These are phyloP conservation scores for Micoletzkya japonica DNA, from an alignment of 2,888 invertebrate species.

Conservation along the genomic window DNA sequence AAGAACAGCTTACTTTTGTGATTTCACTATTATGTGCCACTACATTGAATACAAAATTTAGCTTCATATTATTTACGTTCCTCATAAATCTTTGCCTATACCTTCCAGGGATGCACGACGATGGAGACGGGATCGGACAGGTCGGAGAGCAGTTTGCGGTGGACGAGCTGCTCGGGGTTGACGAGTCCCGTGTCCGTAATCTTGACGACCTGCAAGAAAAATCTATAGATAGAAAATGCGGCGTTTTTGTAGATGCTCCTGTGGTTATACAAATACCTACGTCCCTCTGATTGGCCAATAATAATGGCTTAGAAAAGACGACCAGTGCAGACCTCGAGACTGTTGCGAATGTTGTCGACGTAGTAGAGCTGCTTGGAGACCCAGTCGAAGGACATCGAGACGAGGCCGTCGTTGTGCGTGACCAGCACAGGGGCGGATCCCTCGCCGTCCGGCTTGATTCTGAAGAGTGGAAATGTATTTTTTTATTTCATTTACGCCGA, in stretches of 20 bases:
- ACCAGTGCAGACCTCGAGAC: slow-evolving; percentile 77
- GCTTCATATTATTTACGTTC: too few species aligned
- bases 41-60: too few species aligned
- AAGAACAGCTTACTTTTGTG: too few species aligned
- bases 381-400: slow-evolving; percentile 93
- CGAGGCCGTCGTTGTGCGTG: slow-evolving; percentile 94
- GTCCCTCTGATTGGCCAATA: too few species aligned
- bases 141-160: slow-evolving; percentile 53
- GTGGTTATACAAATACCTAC: too few species aligned
- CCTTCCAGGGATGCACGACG: slow-evolving; percentile 92
- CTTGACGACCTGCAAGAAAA: slow-evolving; percentile 29
- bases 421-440: slow-evolving; percentile 75
- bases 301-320: too few species aligned
- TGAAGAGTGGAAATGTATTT: slow-evolving; percentile 68
- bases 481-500: too few species aligned
- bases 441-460: slow-evolving; percentile 69
- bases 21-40: too few species aligned
- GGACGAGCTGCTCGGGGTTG: slow-evolving; percentile 59
- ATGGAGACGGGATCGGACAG: slow-evolving; percentile 82
- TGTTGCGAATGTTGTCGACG: slow-evolving; percentile 90
- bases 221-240: too few species aligned
- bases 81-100: neutral
- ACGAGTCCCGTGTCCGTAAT: slow-evolving; percentile 49
- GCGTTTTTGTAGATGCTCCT: too few species aligned
- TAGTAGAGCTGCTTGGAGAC: slow-evolving; percentile 91